Percentiles rank a stretch among this genome's conserved stretches.
phyloP scores from a whole-genome alignment of 2,113 vertebrate genomes.

The Petromus typicus region DNA sequence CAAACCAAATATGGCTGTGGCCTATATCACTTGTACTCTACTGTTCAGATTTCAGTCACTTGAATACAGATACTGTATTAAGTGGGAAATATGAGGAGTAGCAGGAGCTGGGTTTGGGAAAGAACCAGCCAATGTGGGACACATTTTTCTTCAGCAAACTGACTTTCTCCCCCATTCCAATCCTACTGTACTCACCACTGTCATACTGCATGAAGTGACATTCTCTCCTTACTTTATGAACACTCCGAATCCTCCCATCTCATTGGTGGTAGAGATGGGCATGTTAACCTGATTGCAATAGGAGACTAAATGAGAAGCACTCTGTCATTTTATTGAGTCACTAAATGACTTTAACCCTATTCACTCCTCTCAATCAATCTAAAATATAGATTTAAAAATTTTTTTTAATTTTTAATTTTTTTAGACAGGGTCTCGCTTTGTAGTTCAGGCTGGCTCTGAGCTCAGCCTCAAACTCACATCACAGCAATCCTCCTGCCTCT shows the following conservation, averaged over 20 bases:
- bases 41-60: background rate
- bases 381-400: background rate
- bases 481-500: too few relatives aligned
- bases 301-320: background rate
- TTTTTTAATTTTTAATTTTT: too few relatives aligned
- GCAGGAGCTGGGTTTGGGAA: background rate
- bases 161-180: background rate
- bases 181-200: background rate
- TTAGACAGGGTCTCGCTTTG: too few relatives aligned
- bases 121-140: background rate
- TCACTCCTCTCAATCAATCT: background rate
- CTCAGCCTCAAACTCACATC: too few relatives aligned
- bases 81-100: background rate
- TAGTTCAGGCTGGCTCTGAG: too few relatives aligned
- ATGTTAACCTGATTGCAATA: background rate
- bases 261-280: background rate
- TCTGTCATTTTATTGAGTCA: background rate
- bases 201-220: background rate
- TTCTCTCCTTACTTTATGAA: background rate
- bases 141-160: background rate
- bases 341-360: constrained; percentile 3
- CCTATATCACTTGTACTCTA: background rate
- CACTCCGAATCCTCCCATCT: background rate
- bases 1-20: background rate
- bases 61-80: background rate